A percentile compares a stretch with the other conserved stretches of the same genome.
Conservation (phyloP, 1,140 invertebrate genomes). For the Coboldia fuscipes region DNA sequence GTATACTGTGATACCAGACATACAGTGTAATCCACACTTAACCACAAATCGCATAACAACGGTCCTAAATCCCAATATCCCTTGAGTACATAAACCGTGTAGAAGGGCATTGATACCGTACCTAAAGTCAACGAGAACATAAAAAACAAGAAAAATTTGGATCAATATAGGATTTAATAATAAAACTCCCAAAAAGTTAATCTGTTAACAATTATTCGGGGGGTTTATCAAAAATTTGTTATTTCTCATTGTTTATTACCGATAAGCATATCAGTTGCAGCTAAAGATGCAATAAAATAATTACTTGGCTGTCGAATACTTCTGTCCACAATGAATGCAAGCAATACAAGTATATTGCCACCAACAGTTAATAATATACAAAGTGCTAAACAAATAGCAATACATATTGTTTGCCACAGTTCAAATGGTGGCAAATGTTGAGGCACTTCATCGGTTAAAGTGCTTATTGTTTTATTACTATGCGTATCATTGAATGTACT, state of each 20-base stretch:
- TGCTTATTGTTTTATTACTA: slow-evolving; percentile 4
- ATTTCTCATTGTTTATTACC: too few relatives aligned
- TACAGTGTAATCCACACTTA: slow-evolving; percentile 97
- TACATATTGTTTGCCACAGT: slow-evolving; percentile 77
- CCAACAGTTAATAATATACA: slow-evolving; percentile 83
- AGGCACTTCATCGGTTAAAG: slow-evolving; percentile 15
- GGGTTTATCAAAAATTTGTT: too few relatives aligned
- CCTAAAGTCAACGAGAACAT: slow-evolving; percentile 31
- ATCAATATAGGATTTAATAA: not conserved
- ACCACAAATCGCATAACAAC: slow-evolving; percentile 92
- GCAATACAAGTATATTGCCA: slow-evolving; percentile 89
- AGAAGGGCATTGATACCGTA: slow-evolving; percentile 85
- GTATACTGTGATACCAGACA: slow-evolving; percentile 98
- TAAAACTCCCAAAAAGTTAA: too few relatives aligned
- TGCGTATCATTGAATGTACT: not conserved
- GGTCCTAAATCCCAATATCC: slow-evolving; percentile 94
- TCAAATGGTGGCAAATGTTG: slow-evolving; percentile 63
- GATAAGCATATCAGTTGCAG: slow-evolving; percentile 94
- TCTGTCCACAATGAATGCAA: slow-evolving; percentile 92
- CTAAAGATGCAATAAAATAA: slow-evolving; percentile 97
- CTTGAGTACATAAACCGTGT: slow-evolving; percentile 87
- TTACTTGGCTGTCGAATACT: slow-evolving; percentile 96
- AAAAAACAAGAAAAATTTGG: not conserved
- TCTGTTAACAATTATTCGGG: too few relatives aligned
- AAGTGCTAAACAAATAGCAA: slow-evolving; percentile 70